Conservation (phyloP, 2,888 invertebrate species). For the Idaea biselata region DNA sequence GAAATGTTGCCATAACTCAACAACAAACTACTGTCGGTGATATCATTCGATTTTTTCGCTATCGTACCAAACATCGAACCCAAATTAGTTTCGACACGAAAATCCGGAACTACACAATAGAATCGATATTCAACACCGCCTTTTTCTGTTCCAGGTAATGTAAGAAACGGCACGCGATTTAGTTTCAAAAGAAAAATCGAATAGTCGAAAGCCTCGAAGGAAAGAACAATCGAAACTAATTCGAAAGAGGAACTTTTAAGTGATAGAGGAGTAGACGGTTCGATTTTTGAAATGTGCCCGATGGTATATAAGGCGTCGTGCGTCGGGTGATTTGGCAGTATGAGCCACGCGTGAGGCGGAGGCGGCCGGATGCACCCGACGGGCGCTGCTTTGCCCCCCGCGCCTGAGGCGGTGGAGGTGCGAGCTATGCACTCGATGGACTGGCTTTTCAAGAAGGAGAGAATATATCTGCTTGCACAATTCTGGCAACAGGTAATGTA, state of each 20-base stretch:
- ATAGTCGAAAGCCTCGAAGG: constrained; percentile 48
- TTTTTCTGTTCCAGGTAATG: constrained; percentile 70
- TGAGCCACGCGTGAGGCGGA: constrained; percentile 61
- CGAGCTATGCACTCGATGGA: constrained; percentile 97
- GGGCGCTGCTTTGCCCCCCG: constrained; percentile 87
- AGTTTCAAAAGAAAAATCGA: constrained; percentile 36
- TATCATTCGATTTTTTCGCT: constrained; percentile 65
- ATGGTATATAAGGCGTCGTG: constrained; percentile 35
- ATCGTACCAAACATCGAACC: constrained; percentile 69
- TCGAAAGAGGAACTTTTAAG: constrained; percentile 4
- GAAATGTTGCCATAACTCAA: constrained; percentile 9
- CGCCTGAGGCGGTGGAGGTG: constrained; percentile 91
- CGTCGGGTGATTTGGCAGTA: constrained; percentile 45
- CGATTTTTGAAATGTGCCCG: constrained; percentile 41
- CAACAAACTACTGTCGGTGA: constrained; percentile 27
- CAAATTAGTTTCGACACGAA: constrained; percentile 80
- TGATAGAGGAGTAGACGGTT: constrained; percentile 28
- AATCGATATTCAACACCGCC: constrained; percentile 69
- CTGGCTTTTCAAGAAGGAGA: constrained; percentile 97
- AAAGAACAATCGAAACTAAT: constrained; percentile 54
- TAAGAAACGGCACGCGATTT: constrained; percentile 60
- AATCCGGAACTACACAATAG: constrained; percentile 57
- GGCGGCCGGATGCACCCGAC: constrained; percentile 88
- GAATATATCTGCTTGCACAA: constrained; percentile 95
- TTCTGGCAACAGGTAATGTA: constrained; percentile 96